Conservation (phyloP, 2,888 invertebrate genomes). For the Dolomedes plantarius region DNA sequence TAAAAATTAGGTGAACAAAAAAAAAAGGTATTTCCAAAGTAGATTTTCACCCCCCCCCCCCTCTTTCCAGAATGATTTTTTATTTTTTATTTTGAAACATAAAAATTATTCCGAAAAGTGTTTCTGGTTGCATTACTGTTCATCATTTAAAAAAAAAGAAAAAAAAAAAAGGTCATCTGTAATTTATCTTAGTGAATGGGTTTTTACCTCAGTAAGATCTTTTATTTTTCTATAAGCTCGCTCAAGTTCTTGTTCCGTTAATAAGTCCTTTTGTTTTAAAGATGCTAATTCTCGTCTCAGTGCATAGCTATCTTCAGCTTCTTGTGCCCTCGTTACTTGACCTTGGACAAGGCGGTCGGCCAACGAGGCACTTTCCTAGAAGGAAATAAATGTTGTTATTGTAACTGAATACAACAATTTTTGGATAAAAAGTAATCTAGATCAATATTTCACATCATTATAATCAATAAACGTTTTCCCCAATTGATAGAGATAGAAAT, state of each 20-base stretch:
- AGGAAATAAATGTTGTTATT: too few species aligned
- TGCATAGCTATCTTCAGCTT: constrained; percentile 85
- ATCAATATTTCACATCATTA: background rate
- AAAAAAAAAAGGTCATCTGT: too few species aligned
- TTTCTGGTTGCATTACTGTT: too few species aligned
- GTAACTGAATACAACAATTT: background rate
- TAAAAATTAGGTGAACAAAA: too few species aligned
- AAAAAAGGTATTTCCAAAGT: too few species aligned
- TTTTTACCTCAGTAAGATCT: constrained; percentile 77
- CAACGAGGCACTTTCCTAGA: constrained; percentile 83
- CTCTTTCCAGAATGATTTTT: too few species aligned
- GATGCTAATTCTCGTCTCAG: constrained; percentile 88
- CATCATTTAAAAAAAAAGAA: too few species aligned
- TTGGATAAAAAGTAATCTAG: background rate
- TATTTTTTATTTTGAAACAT: too few species aligned
- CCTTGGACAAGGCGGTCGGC: constrained; percentile 94
- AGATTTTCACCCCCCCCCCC: too few species aligned
- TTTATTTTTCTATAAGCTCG: constrained; percentile 91
- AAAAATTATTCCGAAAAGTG: too few species aligned
- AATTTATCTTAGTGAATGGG: too few species aligned
- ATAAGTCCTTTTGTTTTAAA: constrained; percentile 89
- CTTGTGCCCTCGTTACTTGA: constrained; percentile 95
- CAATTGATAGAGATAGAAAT: background rate
- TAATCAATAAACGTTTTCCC: background rate
- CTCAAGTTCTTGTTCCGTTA: constrained; percentile 91